These are phyloP conservation scores for Struthio camelus DNA, from an alignment of 2,113 vertebrate species.

Conservation along the genomic window DNA sequence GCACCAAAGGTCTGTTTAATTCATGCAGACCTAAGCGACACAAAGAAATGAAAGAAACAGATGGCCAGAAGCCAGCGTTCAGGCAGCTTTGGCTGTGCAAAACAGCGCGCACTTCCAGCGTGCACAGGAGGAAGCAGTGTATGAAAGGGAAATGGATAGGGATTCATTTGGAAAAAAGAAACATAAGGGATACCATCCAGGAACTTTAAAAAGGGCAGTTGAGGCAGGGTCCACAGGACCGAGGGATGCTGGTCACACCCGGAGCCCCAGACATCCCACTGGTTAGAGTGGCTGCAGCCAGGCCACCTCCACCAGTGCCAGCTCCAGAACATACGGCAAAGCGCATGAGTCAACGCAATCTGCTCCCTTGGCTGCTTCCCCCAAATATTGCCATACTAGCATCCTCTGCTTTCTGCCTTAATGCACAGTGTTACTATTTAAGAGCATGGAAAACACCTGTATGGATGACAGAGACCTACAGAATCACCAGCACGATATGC, in stretches of 20 bases:
- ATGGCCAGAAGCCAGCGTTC: neutral
- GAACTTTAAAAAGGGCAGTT: neutral
- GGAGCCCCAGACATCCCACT: neutral
- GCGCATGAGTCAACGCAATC: conserved; percentile 58
- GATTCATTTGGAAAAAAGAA: neutral
- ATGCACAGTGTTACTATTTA: conserved; percentile 11
- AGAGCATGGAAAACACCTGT: conserved; percentile 45
- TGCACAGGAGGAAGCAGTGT: neutral
- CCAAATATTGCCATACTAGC: conserved; percentile 47
- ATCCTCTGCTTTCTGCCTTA: conserved; percentile 50
- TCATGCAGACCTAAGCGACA: neutral
- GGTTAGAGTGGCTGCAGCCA: conserved; percentile 16
- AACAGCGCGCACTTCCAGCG: neutral
- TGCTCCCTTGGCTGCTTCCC: conserved; percentile 54
- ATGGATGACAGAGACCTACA: neutral
- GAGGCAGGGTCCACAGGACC: neutral
- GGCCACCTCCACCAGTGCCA: conserved; percentile 6
- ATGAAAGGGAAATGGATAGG: neutral
- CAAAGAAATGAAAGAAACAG: neutral
- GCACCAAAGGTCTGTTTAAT: conserved; percentile 20
- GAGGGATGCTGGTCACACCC: neutral
- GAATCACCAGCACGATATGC: neutral
- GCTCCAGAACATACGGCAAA: conserved; percentile 45
- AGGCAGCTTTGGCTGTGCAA: neutral
- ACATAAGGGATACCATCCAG: neutral